Base-by-base conservation (phyloP, 2,113 vertebrate species). In the Cromileptes altivelis region DNA sequence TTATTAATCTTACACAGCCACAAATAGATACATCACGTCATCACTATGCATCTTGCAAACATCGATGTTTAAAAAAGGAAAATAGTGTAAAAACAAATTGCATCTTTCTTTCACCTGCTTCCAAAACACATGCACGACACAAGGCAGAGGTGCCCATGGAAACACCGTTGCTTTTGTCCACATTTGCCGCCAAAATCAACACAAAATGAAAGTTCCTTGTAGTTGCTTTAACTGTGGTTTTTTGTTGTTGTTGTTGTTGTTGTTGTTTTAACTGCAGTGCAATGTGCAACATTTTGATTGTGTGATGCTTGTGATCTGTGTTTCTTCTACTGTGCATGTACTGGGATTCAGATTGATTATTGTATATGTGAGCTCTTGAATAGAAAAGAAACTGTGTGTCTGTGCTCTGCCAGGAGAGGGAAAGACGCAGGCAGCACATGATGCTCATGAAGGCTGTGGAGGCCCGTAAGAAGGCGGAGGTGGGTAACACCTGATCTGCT, bases 381-480 rank as follows among this genome's bases (percentile, higher is more conserved):
- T 60, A 17, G 27, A 73, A 40, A 55, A 30, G 1, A 63, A 80
- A 93, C 91, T 45, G 1, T 52, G 86, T 94, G 86, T 94, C 78
- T 96, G 71, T 96, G 87, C 81, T 94, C 87, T 93, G 89, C 83
- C 94, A 99, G 98, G 98, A 99, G 81, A 96, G 96, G 82, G 97
- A 99, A 88, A 95, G 98, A 89, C 96, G 97, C 58, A 94, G 96
- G 69, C 98, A 99, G 81, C 97, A 99, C 77, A 96, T 97, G 96
- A 97, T 98, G 96, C 95, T 99, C 73, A 96, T 98, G 95, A 99
- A 98, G 94, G 97, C 97, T 71, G 96, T 98, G 93, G 98, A 99
- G 80, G 96, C 97, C 67, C 96, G 97, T 78, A 99, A 98, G 86
- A 99, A 97, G 92, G 97, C 96, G 55, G 97, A 99, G 95, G 98